Evolutionary conservation across 2,113 vertebrate genomes (phyloP), one percentile per base, ranked within the genome.

Genomic region (Agapornis roseicollis): DNA sequence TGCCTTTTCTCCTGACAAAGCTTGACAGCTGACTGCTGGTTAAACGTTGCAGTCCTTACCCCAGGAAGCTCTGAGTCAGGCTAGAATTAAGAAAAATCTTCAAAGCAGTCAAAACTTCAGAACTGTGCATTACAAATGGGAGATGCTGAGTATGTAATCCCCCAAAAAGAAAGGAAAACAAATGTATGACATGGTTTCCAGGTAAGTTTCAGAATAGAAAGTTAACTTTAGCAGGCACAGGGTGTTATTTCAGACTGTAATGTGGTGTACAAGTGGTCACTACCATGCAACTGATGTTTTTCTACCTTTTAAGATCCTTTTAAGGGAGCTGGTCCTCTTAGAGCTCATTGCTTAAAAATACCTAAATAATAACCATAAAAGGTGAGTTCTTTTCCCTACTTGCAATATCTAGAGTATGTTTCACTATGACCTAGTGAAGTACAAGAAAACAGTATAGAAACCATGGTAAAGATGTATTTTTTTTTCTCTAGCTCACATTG

Each of bases 231-330:
- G 20, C 29, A 56, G 63, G 35, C 7, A 9, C 28, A 65, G 35
- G 28, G 10, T 74, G 17, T 35, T 35, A 31, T 14, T 77, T 41
- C 31, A 27, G 39, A 52, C 11, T 64, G 56, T 16, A 13, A 31
- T 33, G 68, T 0, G 10, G 23, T 20, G 17, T 13, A 7, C 19
- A 28, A 3, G 28, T 7, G 15, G 7, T 44, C 76, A n/a, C 61
- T 82, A 46, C 41, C 22, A 1, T 13, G n/a, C 31, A 4, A 11
- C 17, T 10, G 18, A 23, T 0, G 1, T 22, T 31, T 37, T 49
- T 23, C n/a, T 27, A 0, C 52, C 37, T 41, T 42, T 7, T 25
- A 25, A 63, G 16, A 8, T 9, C 23, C 5, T 58, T 46, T 41
- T n/a, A 29, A 35, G 35, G 44, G 24, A 49, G 10, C 27, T 58